Evolutionary conservation across 2,797 vertebrate species (phyloP).

Genomic region (Anisognathus igniventris): DNA sequence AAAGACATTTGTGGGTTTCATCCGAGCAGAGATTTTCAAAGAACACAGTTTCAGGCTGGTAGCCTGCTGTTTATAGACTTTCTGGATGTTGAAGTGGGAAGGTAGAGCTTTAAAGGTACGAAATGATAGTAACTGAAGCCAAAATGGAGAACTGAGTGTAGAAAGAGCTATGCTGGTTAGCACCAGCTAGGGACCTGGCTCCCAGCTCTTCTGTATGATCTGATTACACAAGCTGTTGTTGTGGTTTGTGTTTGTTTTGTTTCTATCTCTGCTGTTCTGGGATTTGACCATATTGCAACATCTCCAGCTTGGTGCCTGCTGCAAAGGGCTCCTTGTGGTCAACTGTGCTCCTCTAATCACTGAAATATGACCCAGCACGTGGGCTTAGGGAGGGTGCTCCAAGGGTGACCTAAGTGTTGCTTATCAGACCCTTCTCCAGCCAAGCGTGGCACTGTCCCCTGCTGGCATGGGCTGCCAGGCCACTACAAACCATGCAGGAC

Average conservation of each 20-base stretch:
- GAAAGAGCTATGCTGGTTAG: background rate
- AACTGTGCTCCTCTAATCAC: background rate
- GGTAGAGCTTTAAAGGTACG: background rate
- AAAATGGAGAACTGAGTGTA: background rate
- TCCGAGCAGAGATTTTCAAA: background rate
- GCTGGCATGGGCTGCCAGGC: background rate
- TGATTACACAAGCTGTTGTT: background rate
- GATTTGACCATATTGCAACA: background rate
- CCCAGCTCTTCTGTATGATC: background rate
- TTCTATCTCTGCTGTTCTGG: background rate
- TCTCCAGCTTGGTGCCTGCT: background rate
- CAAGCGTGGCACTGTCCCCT: accelerated
- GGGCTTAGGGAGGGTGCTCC: background rate
- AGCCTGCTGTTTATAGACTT: background rate
- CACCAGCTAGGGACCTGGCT: background rate
- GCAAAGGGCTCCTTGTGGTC: background rate
- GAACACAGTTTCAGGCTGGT: background rate
- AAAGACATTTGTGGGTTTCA: background rate
- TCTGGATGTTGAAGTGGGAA: background rate
- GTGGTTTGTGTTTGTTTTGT: background rate
- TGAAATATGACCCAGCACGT: background rate
- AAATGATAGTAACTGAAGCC: background rate
- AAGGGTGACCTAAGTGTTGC: accelerated
- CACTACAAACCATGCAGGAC: background rate
- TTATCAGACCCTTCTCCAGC: background rate